phyloP scores from a whole-genome alignment of 2,888 invertebrate genomes.

The Nephrotoma appendiculata region DNA sequence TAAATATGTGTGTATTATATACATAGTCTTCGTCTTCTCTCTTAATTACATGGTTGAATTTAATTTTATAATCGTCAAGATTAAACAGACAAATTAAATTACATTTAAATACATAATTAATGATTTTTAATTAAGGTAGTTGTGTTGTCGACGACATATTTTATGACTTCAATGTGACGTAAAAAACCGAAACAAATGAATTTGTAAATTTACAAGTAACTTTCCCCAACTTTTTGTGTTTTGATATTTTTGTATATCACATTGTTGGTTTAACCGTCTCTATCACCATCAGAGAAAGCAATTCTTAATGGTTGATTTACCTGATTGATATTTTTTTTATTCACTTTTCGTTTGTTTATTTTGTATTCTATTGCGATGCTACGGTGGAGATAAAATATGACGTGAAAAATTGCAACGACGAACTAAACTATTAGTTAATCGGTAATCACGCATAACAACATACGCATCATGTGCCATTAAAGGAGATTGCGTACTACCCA shows the following conservation, averaged over 20 bases:
- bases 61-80: too few relatives aligned
- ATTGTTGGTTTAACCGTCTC: neutral
- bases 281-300: slow-evolving; percentile 1
- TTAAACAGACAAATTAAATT: neutral
- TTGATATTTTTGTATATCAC: neutral
- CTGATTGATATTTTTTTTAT: neutral
- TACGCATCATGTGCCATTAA: too few relatives aligned
- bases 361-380: neutral
- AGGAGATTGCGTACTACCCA: too few relatives aligned
- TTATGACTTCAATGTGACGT: neutral
- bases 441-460: too few relatives aligned
- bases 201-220: neutral
- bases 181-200: neutral
- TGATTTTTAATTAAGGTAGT: neutral
- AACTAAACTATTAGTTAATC: too few relatives aligned
- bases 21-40: too few relatives aligned
- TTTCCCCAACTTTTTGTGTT: neutral
- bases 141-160: neutral
- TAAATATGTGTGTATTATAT: too few relatives aligned
- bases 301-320: slow-evolving; percentile 1
- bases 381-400: neutral
- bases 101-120: neutral
- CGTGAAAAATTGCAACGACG: too few relatives aligned
- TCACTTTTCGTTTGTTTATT: neutral
- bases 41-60: too few relatives aligned